A percentile compares a stretch with the other conserved stretches of the same genome.
These are phyloP conservation scores for Leptogaster cylindrica DNA, from an alignment of 2,888 invertebrate genomes.

Conservation along the genomic window DNA sequence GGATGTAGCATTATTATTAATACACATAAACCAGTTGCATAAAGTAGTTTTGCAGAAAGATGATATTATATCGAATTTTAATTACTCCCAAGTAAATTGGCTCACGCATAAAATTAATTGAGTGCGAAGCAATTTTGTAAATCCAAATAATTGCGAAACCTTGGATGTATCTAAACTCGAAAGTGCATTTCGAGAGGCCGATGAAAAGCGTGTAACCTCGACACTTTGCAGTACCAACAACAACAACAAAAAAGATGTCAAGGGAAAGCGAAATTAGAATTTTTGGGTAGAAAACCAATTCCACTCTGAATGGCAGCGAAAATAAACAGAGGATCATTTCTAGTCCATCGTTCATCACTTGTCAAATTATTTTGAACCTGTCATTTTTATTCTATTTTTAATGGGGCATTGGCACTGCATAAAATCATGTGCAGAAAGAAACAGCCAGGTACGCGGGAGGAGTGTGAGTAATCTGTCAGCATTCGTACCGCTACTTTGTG, in stretches of 20 bases:
- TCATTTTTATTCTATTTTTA: conserved; percentile 12
- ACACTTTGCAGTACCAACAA: no score
- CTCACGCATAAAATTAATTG: no score
- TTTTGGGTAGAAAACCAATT: not conserved
- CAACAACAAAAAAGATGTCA: not conserved
- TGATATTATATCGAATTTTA: no score
- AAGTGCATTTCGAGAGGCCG: no score
- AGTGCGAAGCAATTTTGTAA: no score
- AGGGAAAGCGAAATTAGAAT: not conserved
- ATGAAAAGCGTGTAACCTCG: no score
- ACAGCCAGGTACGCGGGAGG: not conserved
- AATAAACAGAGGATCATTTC: not conserved
- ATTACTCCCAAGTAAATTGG: no score
- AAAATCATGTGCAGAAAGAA: not conserved
- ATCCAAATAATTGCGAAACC: no score
- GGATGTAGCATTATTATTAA: no score
- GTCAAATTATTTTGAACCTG: not conserved
- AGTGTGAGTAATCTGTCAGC: not conserved
- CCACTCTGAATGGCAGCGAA: not conserved
- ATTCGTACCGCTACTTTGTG: not conserved
- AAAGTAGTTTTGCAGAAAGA: no score
- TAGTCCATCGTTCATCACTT: not conserved
- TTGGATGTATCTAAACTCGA: no score
- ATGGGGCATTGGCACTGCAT: conserved; percentile 9
- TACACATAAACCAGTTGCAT: no score